Conservation (phyloP, 2,797 vertebrate species). For the Pyrocephalus nanus region DNA sequence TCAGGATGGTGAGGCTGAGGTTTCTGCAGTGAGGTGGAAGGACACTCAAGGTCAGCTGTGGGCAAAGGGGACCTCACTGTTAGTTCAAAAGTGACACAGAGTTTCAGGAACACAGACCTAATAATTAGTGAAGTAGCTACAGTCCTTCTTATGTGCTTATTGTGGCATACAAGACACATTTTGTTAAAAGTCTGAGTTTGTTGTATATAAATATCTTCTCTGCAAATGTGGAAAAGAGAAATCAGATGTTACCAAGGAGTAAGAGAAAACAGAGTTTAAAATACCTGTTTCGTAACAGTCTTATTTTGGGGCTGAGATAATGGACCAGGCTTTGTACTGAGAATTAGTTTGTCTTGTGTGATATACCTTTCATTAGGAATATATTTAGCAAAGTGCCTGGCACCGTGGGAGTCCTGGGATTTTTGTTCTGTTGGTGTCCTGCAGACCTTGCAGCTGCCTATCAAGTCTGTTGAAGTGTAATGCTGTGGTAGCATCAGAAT, state of each 20-base stretch:
- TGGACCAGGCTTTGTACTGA: not conserved
- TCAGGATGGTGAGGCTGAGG: not conserved
- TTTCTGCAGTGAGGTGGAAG: not conserved
- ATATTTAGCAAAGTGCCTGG: not conserved
- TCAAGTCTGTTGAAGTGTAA: not conserved
- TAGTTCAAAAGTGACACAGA: not conserved
- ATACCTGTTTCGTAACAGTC: conserved; percentile 4
- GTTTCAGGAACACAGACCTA: not conserved
- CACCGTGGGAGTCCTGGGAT: not conserved
- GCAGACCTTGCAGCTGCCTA: not conserved
- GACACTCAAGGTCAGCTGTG: not conserved
- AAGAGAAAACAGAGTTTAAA: conserved; percentile 29
- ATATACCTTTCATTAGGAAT: not conserved
- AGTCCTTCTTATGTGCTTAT: not conserved
- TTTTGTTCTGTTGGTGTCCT: not conserved
- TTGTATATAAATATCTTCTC: not conserved
- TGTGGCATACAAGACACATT: not conserved
- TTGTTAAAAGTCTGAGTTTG: conserved; percentile 2
- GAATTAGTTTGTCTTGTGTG: not conserved
- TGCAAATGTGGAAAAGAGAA: not conserved
- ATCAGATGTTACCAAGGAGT: conserved; percentile 16
- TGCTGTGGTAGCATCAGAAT: not conserved
- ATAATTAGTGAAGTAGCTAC: not conserved
- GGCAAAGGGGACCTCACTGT: not conserved
- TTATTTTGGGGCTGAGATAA: not conserved